Base-by-base conservation (phyloP, 37 sponge, comb jelly and placozoan species). In the Ephydatia muelleri region DNA sequence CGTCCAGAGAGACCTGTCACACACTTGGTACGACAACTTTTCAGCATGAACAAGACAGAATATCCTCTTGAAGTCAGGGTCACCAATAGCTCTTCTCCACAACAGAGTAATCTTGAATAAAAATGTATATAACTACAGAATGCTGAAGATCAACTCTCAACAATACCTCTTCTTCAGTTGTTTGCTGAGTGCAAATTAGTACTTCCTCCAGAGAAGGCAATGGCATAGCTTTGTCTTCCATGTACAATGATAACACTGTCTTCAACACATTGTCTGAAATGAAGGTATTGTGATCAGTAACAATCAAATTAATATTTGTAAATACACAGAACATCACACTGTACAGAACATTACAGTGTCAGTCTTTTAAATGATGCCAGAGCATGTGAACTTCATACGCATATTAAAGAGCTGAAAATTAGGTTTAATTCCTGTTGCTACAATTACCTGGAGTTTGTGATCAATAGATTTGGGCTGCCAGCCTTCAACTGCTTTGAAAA, bases 41-140 rank as follows among this genome's bases (percentile, higher is more conserved):
- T 87, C 87, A 74, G 79, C 87, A 87, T 87, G 87, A 25, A 73
- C 87, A 35, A 87, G 65, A 39, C 87, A 87, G 31, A 87, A 87
- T 70, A 87, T 66, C 64, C 87, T 80, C 49, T 73, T 87, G 75
- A 36, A 73, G 27, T 31, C 81, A 40, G 87, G 87, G 70, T 35
- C 47, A 21, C 29, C 32, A 28, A 85, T 23, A 19, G 91, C 91
- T 82, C 91, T 65, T 36, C 73, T 79, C 85, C 85, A 90, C 32
- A 90, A 73, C 57, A 57, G 16, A 14, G 57, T 21, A 57, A 57
- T 57, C 19, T 14, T 57, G 57, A 57, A 16, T 57, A 19, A 13
- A 57, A 16, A 9, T 3, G 6, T 43, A 43, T 43, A 43, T 43
- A 43, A 43, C 6, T 57, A 57, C 57, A 57, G 19, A 57, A 19